These are phyloP conservation scores for Erebia palarica DNA, from an alignment of 2,888 invertebrate species.

Conservation along the genomic window DNA sequence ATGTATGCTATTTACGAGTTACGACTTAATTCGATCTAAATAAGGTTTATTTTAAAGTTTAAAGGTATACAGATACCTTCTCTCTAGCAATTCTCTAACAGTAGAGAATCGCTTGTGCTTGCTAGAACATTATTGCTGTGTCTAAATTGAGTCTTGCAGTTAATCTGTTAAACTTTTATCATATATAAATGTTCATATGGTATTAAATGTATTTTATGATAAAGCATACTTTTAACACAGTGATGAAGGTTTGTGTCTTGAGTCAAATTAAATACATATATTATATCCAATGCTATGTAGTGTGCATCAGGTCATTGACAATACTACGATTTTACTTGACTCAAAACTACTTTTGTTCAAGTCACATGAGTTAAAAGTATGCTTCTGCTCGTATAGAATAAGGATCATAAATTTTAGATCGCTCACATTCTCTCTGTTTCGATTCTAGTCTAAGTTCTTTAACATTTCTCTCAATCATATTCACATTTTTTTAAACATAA, in stretches of 20 bases:
- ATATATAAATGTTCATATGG: conserved; percentile 43
- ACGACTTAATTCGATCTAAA: too few species aligned
- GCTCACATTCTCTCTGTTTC: conserved; percentile 43
- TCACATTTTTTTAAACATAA: conserved; percentile 45
- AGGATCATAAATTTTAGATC: conserved; percentile 44
- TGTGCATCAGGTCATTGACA: conserved; percentile 2
- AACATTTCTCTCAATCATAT: conserved; percentile 42
- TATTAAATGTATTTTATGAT: conserved; percentile 8
- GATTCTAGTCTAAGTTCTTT: conserved; percentile 59
- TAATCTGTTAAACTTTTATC: conserved; percentile 45
- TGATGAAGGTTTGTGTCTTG: neutral
- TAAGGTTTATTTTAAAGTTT: neutral
- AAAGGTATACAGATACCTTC: too few species aligned
- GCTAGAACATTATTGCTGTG: neutral
- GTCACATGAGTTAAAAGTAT: neutral
- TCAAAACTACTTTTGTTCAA: neutral
- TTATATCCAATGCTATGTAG: neutral
- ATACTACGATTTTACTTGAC: neutral
- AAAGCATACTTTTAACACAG: conserved; percentile 3
- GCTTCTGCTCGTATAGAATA: conserved; percentile 9
- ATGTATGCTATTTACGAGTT: too few species aligned
- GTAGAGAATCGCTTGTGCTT: neutral
- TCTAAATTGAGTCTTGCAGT: neutral
- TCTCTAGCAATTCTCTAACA: too few species aligned
- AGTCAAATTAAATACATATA: neutral